Conservation (phyloP, 1,140 invertebrate species). For the Olivierus martensii region DNA sequence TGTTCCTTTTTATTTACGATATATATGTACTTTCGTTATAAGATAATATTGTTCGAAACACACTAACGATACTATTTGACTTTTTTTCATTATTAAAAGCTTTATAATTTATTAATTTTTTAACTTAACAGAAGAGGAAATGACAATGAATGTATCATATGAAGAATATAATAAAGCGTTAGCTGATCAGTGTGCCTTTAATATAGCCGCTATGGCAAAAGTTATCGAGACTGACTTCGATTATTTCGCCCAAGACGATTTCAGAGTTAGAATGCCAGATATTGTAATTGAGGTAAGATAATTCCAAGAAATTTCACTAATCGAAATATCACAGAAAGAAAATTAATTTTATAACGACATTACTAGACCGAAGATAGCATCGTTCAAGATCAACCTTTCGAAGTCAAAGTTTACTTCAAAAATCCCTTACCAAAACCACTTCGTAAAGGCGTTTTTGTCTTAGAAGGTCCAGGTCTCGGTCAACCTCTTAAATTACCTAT, state of each 20-base stretch:
- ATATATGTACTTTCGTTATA: too few species aligned
- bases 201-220: conserved; percentile 61
- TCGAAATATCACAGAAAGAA: too few species aligned
- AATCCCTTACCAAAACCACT: conserved; percentile 67
- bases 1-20: too few species aligned
- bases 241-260: conserved; percentile 79
- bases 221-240: conserved; percentile 71
- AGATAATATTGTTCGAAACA: too few species aligned
- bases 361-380: conserved; percentile 37
- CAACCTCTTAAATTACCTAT: conserved; percentile 50
- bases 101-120: too few species aligned
- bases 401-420: conserved; percentile 49
- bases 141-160: conserved; percentile 55
- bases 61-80: too few species aligned
- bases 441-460: conserved; percentile 54
- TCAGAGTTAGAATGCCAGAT: conserved; percentile 73
- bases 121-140: conserved; percentile 42
- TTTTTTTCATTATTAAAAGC: too few species aligned
- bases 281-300: conserved; percentile 53
- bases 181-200: conserved; percentile 65
- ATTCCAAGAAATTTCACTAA: background rate
- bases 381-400: conserved; percentile 44
- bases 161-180: conserved; percentile 62
- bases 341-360: too few species aligned
- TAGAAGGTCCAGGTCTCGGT: conserved; percentile 42